Evolutionary conservation across 2,888 invertebrate genomes (phyloP), one percentile per base, ranked within the genome.

Genomic region (Drosophila demipolita): DNA sequence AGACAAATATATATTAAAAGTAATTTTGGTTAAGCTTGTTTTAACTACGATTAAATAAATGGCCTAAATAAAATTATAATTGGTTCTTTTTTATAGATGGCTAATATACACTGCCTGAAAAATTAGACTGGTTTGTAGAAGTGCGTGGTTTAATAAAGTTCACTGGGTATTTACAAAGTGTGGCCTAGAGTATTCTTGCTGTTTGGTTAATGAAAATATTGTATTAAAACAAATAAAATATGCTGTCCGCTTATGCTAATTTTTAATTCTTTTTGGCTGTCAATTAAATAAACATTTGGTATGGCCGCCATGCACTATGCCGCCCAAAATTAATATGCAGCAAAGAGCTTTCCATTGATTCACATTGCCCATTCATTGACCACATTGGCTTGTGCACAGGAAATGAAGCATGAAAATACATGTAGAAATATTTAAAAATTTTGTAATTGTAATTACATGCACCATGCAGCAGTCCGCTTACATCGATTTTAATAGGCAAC

Each of bases 231-330:
- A 57, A 73, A 73, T 33, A 40, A 61, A 53, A 68, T 71, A 59
- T 67, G 53, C 75, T 62, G 76, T 71, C 72, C 67, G 78, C 65
- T 85, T 87, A 85, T 86, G 87, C 58, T 83, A 83, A 89, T 85
- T 76, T 76, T 60, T 1, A 38, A 50, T 62, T 77, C 68, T 78
- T 75, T 68, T 52, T 49, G 68, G 65, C 64, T 62, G 73, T 87
- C 87, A 87, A 90, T 90, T 90, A 87, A 88, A 88, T 90, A 80
- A 71, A 86, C 85, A 86, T 86, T 89, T 82, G 70, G 85, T 86
- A 86, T 89, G 85, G 89, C 85, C 87, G 89, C 85, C 87, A 66
- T 90, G 89, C 90, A 85, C 83, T 83, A 87, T 88, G 67, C 70
- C 66, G 62, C 67, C 63, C 52, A 69, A 67, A 81, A 90, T 87